phyloP scores from a whole-genome alignment of 2,797 vertebrate genomes.

The Acanthornis magna region DNA sequence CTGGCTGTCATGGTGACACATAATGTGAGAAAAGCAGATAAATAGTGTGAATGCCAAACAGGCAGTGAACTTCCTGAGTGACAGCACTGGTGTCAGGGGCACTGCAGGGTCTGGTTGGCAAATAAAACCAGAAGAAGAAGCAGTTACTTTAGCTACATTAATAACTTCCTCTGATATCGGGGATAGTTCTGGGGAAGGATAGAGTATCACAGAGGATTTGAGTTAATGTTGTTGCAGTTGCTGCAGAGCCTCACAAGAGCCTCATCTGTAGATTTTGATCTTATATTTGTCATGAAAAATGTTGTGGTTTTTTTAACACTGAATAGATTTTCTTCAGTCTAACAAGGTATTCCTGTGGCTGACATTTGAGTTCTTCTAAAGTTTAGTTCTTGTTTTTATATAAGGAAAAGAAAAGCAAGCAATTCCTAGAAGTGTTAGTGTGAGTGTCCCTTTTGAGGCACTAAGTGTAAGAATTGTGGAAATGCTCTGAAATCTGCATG shows the following conservation, averaged over 20 bases:
- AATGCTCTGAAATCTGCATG: neutral
- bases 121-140: neutral
- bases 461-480: neutral
- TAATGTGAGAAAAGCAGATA: constrained; percentile 6
- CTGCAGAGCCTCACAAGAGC: neutral
- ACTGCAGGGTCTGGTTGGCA: neutral
- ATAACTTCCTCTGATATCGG: neutral
- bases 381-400: neutral
- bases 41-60: neutral
- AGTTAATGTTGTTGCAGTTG: neutral
- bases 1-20: constrained; percentile 29
- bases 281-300: neutral
- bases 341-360: neutral
- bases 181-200: neutral
- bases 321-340: neutral
- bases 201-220: neutral
- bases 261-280: neutral
- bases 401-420: neutral
- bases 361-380: neutral
- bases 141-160: neutral
- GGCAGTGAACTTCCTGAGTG: neutral
- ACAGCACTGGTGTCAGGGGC: neutral
- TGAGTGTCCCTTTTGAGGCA: neutral
- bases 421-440: neutral
- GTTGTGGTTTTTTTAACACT: neutral